These are phyloP conservation scores for Chanos chanos DNA, from an alignment of 2,797 vertebrate genomes.

Conservation along the genomic window DNA sequence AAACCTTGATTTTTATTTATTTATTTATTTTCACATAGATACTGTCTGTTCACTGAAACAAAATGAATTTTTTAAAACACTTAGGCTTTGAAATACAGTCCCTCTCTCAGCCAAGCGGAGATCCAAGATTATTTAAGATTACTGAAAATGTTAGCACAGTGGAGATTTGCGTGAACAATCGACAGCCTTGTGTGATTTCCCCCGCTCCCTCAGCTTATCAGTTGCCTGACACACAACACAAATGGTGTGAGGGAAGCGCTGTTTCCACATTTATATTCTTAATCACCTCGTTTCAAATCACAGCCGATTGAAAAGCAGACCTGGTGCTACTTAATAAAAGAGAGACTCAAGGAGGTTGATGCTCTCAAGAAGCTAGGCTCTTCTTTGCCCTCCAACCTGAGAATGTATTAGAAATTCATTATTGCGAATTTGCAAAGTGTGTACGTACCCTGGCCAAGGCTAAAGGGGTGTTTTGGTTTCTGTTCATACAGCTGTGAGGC, in stretches of 20 bases:
- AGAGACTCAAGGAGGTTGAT: conserved; percentile 18
- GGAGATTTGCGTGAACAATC: too few species aligned
- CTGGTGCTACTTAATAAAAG: conserved; percentile 26
- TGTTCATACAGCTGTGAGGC: too few species aligned
- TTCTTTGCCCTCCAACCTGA: conserved; percentile 35
- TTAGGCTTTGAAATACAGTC: too few species aligned
- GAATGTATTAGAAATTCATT: conserved; percentile 30
- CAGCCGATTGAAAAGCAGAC: conserved; percentile 32
- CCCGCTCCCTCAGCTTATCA: neutral
- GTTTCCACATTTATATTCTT: conserved; percentile 9
- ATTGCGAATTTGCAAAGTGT: conserved; percentile 25
- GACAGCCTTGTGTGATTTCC: neutral
- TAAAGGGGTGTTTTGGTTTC: conserved; percentile 7
- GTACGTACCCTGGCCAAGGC: conserved; percentile 22
- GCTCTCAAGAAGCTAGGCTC: conserved; percentile 19
- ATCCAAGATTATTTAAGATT: too few species aligned
- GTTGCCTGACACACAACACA: neutral
- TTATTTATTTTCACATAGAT: too few species aligned
- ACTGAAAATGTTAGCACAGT: neutral
- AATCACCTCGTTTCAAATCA: conserved; percentile 4
- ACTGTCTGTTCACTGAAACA: too few species aligned
- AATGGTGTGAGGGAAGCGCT: neutral
- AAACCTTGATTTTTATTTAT: too few species aligned
- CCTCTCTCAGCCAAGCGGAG: too few species aligned
- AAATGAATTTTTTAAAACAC: too few species aligned